Evolutionary conservation across 2,888 invertebrate genomes (phyloP), one percentile per base, ranked within the genome.

Genomic region (Pristionchus japonicus): DNA sequence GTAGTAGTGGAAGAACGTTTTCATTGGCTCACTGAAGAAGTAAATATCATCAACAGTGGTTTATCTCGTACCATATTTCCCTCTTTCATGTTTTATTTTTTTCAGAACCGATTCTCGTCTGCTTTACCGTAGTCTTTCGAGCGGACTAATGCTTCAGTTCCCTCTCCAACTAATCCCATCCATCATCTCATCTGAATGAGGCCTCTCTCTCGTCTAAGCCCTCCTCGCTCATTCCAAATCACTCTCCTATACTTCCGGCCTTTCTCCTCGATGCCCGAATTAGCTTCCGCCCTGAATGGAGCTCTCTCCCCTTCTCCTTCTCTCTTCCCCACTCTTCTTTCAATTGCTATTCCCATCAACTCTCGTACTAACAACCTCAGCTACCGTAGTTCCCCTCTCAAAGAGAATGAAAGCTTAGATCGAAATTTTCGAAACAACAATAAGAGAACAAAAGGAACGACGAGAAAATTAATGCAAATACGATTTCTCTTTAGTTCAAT

Each of bases 1-100:
- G 89, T 94, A 94, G 80, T 91, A 93, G 61, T 89, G 90, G 90
- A 92, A 94, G 13, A 93, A 88, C 0, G 91, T 91, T 90, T 91
- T 92, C 34, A 89, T 88, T 0, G 93, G 93, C 80, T 94, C 93
- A 34, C 92, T 93, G 88, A 77, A 91, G 84, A 43, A 9, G 43
- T 9, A 43, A 43, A 43, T 43, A 43, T 43, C 43, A n/a, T n/a
- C n/a, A n/a, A n/a, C n/a, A n/a, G n/a, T n/a, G n/a, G n/a, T n/a
- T n/a, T n/a, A n/a, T n/a, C n/a, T n/a, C n/a, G n/a, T n/a, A n/a
- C n/a, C n/a, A n/a, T 52, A 52, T 52, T 17, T 20, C 13, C 57
- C 13, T 52, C 57, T 64, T 64, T 64, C 64, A 64, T 11, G 6
- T 13, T n/a, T 67, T 17, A 67, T 67, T 67, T 3, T n/a, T 11